Evolutionary conservation across 2,888 invertebrate species (phyloP), one percentile per base, ranked within the genome.

Genomic region (Sialis lutaria): DNA sequence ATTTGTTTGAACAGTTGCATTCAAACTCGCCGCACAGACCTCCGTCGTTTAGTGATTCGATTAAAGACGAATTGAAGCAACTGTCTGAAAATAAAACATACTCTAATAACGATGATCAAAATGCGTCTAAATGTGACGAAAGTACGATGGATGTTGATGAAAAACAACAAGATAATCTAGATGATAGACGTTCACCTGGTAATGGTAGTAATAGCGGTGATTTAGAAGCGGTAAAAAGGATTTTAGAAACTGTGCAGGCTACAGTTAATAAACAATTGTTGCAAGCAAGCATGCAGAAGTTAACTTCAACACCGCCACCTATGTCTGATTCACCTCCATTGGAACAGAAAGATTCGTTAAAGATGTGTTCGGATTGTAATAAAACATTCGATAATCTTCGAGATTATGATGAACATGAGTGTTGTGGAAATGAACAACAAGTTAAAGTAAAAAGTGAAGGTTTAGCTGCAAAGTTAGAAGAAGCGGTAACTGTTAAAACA

Each of bases 401-500:
- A 40, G 77, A 76, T 50, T 62, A 80, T 48, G 67, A 81, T 55
- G 81, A 83, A 55, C 86, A 86, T 57, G 85, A 86, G 57, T 82
- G 79, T 57, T 69, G 75, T 46, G 61, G 73, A 22, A 75, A 75
- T 55, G 73, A 73, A 22, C 68, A 65, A 53, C 53, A 71, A 49
- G 74, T 75, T 54, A 22, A 22, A 22, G 63, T 73, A 53, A 73
- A 76, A 59, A 79, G 79, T 54, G 82, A 83, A 66, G 79, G 81
- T n/a, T 64, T 82, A 51, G 79, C 81, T n/a, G 82, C 83, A 40
- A 84, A 85, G 60, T 69, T 84, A 42, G 80, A 82, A 53, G 79
- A 82, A 58, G 77, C 77, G 13, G 66, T 75, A 49, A 71, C 72
- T 37, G 57, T 64, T 49, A 64, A 68, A 61, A 57, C 71, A 67